Conservation (phyloP, 2,888 invertebrate species). For the Standfussiana lucernea region DNA sequence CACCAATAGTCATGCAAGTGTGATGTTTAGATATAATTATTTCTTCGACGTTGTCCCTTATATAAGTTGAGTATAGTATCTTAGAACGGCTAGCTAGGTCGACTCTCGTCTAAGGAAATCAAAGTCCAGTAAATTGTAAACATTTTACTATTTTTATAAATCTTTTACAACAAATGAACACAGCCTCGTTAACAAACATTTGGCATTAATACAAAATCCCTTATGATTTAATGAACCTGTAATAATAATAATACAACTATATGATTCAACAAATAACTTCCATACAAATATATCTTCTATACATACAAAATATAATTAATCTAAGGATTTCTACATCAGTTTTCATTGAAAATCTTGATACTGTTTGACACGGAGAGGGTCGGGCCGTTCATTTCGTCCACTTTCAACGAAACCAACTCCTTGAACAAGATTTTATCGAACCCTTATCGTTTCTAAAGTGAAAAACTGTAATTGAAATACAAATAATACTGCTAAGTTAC, state of each 20-base stretch:
- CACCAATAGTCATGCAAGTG: conserved; percentile 50
- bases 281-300: conserved; percentile 69
- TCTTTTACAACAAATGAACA: conserved; percentile 74
- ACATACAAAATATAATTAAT: conserved; percentile 60
- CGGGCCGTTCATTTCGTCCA: conserved; percentile 62
- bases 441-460: conserved; percentile 89
- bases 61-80: conserved; percentile 13
- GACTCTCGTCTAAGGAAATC: conserved; percentile 63
- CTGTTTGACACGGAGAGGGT: conserved; percentile 63
- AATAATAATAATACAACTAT: conserved; percentile 66
- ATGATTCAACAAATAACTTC: conserved; percentile 69
- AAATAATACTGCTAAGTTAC: conserved; percentile 70
- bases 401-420: conserved; percentile 75
- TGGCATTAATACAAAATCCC: conserved; percentile 71
- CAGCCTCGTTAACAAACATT: conserved; percentile 75
- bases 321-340: conserved; percentile 65
- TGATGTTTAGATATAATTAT: conserved; percentile 11
- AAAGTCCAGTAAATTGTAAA: conserved; percentile 72
- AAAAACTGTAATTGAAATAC: conserved; percentile 86
- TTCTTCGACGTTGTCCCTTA: conserved; percentile 6
- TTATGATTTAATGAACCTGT: conserved; percentile 66
- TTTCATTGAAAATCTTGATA: conserved; percentile 75
- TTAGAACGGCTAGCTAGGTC: conserved; percentile 35
- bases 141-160: conserved; percentile 76
- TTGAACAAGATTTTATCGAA: conserved; percentile 87